Conservation (phyloP, 1,140 invertebrate species). For the Euwallacea similis region DNA sequence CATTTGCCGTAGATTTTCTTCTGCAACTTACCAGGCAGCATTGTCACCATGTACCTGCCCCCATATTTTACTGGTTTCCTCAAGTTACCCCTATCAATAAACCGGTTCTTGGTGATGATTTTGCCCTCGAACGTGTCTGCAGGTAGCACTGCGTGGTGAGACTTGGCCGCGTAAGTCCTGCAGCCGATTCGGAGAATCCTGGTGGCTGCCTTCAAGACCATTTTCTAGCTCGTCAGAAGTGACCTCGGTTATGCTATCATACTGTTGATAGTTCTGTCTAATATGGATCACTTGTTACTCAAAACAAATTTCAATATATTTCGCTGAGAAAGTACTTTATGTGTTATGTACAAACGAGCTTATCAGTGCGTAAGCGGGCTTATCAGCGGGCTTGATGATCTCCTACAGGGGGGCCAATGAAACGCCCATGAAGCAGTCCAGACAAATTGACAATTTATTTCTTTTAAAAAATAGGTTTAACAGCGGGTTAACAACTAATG, state of each 20-base stretch:
- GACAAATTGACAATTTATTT: slow-evolving; percentile 38
- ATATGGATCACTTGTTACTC: not conserved
- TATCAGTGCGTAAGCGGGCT: not conserved
- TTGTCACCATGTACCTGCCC: slow-evolving; percentile 61
- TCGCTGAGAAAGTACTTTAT: not conserved
- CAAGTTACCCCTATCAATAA: not conserved
- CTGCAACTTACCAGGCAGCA: slow-evolving; percentile 57
- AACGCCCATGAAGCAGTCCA: slow-evolving; percentile 7
- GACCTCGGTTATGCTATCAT: not conserved
- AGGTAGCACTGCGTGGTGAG: slow-evolving; percentile 27
- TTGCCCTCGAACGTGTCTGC: slow-evolving; percentile 31
- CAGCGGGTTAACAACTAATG: slow-evolving; percentile 4
- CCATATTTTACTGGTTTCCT: slow-evolving; percentile 55
- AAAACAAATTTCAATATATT: slow-evolving; percentile 6
- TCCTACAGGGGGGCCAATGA: not conserved
- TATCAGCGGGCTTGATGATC: not conserved
- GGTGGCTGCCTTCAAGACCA: slow-evolving; percentile 21
- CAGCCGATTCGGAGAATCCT: not conserved
- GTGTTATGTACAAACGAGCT: not conserved
- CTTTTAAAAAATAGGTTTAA: slow-evolving; percentile 4
- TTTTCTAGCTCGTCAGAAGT: not conserved
- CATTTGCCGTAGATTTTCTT: not conserved
- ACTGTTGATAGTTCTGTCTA: not conserved
- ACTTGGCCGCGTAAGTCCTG: slow-evolving; percentile 5
- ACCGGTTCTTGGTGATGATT: slow-evolving; percentile 10